A percentile compares a stretch with the other conserved stretches of the same genome.
These are phyloP conservation scores for Oscheius sp. DNA, from an alignment of 2,888 invertebrate species.

Conservation along the genomic window DNA sequence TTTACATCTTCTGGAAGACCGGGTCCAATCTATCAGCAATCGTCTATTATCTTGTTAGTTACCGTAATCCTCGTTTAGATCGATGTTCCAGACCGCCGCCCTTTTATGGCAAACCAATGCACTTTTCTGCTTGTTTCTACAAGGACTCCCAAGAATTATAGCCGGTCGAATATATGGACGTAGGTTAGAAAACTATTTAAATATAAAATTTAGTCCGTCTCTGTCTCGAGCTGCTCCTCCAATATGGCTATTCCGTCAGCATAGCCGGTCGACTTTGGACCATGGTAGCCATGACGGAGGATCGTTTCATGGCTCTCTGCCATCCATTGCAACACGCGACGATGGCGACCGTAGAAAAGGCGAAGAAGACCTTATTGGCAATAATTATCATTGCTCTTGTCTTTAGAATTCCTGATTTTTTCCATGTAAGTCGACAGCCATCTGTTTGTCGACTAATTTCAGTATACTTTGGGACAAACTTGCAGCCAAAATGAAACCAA, in stretches of 20 bases:
- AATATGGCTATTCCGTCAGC: background rate
- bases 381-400: background rate
- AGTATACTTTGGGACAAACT: too few relatives aligned
- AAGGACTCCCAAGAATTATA: background rate
- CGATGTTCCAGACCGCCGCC: background rate
- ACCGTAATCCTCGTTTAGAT: too few relatives aligned
- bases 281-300: background rate
- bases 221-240: background rate
- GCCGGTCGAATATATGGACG: background rate
- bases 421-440: too few relatives aligned
- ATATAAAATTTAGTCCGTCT: background rate
- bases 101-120: background rate
- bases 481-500: too few relatives aligned
- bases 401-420: background rate
- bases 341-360: background rate
- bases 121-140: background rate
- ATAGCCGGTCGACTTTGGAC: background rate
- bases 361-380: background rate
- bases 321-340: background rate
- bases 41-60: background rate
- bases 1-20: slow-evolving; percentile 1
- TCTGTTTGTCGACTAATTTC: too few relatives aligned
- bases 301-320: slow-evolving; percentile 13
- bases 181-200: background rate
- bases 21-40: background rate